Base-by-base conservation (phyloP, 2,113 vertebrate species). In the Nerophis ophidion region DNA sequence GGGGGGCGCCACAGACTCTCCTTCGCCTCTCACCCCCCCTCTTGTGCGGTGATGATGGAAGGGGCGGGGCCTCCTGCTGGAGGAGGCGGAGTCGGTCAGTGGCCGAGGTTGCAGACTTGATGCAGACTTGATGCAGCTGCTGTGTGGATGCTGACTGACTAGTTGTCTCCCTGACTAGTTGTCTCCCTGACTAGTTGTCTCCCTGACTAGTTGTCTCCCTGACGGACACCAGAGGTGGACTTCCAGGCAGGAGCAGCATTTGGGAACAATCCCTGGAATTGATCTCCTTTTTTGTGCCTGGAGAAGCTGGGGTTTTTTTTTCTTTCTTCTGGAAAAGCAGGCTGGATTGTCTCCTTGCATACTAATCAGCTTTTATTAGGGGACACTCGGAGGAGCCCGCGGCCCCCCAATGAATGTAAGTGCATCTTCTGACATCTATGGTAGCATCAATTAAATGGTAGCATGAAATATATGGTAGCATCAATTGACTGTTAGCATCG, bases 1-100 rank as follows among this genome's bases (percentile, higher is more conserved):
- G 80, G 90, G 87, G 88, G 90, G 90, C 89, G 89, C 87, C 88
- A 90, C 74, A 91, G 88, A 81, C 88, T 73, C 71, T 83, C 75
- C 71, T 26, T 26, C 48, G 15, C 50, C 63, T 54, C n/a, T n/a
- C n/a, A n/a, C n/a, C n/a, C n/a, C n/a, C n/a, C n/a, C n/a, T n/a
- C n/a, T n/a, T n/a, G n/a, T n/a, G n/a, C n/a, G n/a, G n/a, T n/a
- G n/a, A 88, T 36, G 65, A 38, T 59, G 63, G 56, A 63, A 60
- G 70, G 73, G 75, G 79, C 60, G 78, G 79, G 77, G 75, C 77
- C 77, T 84, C 61, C 86, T 76, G 77, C 80, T 72, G 75, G 76
- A 84, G 79, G 10, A 16, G 36, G 54, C n/a, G 40, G n/a, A 15
- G 14, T 7, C 57, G 10, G 13, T 13, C 26, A 13, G 26, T 26